phyloP scores from a whole-genome alignment of 2,113 vertebrate species.

The Helogale parvula region DNA sequence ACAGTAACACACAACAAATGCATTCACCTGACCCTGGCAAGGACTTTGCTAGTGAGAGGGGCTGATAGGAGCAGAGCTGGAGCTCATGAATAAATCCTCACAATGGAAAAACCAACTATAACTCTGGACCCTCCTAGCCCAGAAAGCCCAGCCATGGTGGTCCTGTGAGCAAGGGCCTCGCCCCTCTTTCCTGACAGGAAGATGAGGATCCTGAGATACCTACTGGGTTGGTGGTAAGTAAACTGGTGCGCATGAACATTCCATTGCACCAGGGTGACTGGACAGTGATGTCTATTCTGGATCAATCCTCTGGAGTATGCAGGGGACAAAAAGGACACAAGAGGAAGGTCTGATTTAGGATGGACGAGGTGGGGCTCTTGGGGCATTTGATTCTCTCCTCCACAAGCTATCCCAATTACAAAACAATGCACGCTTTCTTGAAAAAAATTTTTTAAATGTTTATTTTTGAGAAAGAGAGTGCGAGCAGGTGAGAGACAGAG shows the following conservation, averaged over 20 bases:
- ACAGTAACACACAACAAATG: not conserved
- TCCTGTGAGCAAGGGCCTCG: not conserved
- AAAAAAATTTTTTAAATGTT: not conserved
- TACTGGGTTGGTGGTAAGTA: too few relatives aligned
- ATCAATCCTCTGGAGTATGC: not conserved
- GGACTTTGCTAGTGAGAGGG: not conserved
- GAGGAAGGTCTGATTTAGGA: not conserved
- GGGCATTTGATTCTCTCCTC: not conserved
- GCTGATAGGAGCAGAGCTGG: not conserved
- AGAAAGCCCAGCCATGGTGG: not conserved
- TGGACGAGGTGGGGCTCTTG: not conserved
- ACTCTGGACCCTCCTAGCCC: not conserved
- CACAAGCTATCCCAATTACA: not conserved
- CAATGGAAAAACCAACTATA: not conserved
- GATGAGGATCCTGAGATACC: not conserved
- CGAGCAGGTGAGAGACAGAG: too few relatives aligned
- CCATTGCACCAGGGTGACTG: accelerated
- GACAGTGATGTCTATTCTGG: not conserved
- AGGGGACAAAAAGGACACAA: not conserved
- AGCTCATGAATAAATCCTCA: not conserved
- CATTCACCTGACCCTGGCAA: not conserved
- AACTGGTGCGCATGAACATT: not conserved
- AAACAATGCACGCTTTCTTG: not conserved
- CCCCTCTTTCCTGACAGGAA: not conserved
- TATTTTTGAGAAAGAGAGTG: too few relatives aligned